These are phyloP conservation scores for Pteronotus mesoamericanus DNA, from an alignment of 2,797 vertebrate species.

Conservation along the genomic window DNA sequence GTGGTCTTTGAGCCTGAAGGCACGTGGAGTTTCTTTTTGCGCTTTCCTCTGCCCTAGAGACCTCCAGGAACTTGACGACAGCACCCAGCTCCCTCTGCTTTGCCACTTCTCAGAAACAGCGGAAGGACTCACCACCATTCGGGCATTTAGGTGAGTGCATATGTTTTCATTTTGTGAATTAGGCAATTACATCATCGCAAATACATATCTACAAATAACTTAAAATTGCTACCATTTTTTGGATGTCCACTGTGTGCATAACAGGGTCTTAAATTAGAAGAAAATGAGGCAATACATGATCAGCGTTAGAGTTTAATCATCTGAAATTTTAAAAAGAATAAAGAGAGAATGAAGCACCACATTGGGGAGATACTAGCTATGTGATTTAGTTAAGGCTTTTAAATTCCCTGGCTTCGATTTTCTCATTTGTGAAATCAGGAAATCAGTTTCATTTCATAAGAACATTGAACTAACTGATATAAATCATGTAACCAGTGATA, in stretches of 20 bases:
- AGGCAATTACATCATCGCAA: neutral
- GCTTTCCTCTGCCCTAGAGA: constrained; percentile 83
- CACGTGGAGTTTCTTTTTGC: neutral
- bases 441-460: neutral
- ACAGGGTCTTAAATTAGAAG: neutral
- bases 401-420: neutral
- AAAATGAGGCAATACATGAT: neutral
- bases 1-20: neutral
- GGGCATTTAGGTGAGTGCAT: constrained; percentile 90
- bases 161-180: neutral
- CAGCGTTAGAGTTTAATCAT: neutral
- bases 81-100: constrained; percentile 95
- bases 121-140: constrained; percentile 97
- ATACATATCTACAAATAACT: neutral
- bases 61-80: constrained; percentile 97
- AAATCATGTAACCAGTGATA: neutral
- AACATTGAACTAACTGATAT: neutral
- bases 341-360: neutral
- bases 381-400: neutral
- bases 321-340: constrained; percentile 7
- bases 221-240: neutral
- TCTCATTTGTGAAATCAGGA: neutral
- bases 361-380: neutral
- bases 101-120: constrained; percentile 99
- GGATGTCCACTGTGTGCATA: neutral